Conservation (phyloP, 2,888 invertebrate species). For the Ernsta delagoae region DNA sequence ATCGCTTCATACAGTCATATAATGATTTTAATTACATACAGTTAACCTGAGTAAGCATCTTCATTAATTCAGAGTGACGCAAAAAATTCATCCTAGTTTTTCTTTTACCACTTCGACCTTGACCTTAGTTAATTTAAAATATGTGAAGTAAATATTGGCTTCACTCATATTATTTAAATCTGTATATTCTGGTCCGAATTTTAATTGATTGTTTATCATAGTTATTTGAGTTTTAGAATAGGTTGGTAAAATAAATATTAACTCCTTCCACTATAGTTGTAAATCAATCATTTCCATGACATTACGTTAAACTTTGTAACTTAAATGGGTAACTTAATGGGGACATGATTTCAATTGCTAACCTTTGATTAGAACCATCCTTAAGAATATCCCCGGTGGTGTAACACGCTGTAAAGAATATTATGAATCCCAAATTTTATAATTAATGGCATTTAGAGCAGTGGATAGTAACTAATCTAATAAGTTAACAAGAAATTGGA, state of each 20-base stretch:
- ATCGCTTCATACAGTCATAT: too few relatives aligned
- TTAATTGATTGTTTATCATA: conserved; percentile 8
- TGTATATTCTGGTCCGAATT: conserved; percentile 1
- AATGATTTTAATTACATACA: too few relatives aligned
- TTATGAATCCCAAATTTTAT: too few relatives aligned
- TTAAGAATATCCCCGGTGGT: too few relatives aligned
- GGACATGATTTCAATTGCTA: too few relatives aligned
- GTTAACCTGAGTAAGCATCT: neutral
- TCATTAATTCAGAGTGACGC: conserved; percentile 24
- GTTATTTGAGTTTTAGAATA: neutral
- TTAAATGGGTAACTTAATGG: too few relatives aligned
- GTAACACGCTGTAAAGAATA: too few relatives aligned
- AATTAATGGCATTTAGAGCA: neutral
- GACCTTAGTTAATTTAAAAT: conserved; percentile 28
- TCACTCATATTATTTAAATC: neutral
- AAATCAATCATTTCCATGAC: too few relatives aligned
- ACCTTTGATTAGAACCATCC: too few relatives aligned
- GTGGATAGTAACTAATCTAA: neutral
- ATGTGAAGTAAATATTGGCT: conserved; percentile 23
- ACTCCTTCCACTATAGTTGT: too few relatives aligned
- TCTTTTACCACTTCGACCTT: conserved; percentile 18
- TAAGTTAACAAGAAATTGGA: neutral
- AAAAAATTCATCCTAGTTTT: conserved; percentile 24
- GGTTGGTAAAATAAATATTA: too few relatives aligned
- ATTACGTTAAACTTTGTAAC: too few relatives aligned